Conservation (phyloP, 2,113 vertebrate species). For the Speoplatyrhinus poulsoni region DNA sequence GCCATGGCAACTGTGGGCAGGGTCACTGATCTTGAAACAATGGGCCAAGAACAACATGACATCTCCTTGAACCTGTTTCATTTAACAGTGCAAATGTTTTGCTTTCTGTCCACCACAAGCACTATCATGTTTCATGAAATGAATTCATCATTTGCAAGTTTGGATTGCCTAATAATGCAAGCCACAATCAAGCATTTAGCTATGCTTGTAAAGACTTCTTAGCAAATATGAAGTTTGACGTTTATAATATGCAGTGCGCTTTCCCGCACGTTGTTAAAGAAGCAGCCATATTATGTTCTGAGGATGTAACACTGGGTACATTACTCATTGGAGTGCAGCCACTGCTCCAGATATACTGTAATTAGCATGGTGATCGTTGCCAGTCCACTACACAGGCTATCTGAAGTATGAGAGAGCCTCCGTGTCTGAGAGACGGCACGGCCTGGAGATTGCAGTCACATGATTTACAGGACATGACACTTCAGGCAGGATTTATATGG, state of each 20-base stretch:
- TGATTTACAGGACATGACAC: conserved; percentile 57
- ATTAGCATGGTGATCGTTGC: conserved; percentile 58
- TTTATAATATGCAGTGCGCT: neutral
- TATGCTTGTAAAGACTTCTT: neutral
- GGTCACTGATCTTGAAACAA: conserved; percentile 67
- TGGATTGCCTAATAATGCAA: neutral
- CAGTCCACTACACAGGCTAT: conserved; percentile 20
- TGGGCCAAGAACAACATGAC: conserved; percentile 58
- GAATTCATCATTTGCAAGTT: conserved; percentile 12
- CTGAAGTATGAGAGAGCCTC: conserved; percentile 45
- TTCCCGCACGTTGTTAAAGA: conserved; percentile 34
- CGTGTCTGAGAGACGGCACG: conserved; percentile 8
- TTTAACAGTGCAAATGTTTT: conserved; percentile 31
- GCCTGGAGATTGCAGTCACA: conserved; percentile 51
- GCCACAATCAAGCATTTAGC: neutral
- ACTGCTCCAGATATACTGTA: conserved; percentile 65
- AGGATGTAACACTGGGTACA: conserved; percentile 37
- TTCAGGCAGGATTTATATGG: conserved; percentile 31
- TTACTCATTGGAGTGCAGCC: conserved; percentile 52
- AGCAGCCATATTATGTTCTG: conserved; percentile 19
- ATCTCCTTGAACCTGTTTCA: conserved; percentile 55
- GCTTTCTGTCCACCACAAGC: conserved; percentile 17
- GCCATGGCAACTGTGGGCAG: conserved; percentile 63
- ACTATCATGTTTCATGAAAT: conserved; percentile 24
- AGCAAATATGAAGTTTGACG: too few species aligned